These are phyloP conservation scores for Papilio xuthus DNA, from an alignment of 1,140 invertebrate genomes.

Conservation along the genomic window DNA sequence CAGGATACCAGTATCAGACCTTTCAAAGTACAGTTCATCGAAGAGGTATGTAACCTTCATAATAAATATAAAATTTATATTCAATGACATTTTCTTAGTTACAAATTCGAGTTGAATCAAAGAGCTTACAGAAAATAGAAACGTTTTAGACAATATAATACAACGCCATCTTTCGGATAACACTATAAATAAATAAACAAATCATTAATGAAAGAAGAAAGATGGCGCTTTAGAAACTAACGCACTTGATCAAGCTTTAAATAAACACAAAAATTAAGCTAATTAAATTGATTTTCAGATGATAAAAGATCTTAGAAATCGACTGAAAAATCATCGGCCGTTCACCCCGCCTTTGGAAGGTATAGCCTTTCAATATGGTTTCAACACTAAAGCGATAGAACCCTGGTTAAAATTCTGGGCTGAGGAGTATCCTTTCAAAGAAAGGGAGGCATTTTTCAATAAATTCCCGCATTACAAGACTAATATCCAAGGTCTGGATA, in stretches of 20 bases:
- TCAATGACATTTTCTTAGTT: no score
- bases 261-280: not conserved
- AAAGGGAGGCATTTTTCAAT: constrained; percentile 86
- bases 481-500: constrained; percentile 86
- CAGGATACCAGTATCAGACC: constrained; percentile 52
- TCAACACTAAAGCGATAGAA: constrained; percentile 85
- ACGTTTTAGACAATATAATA: not conserved
- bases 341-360: constrained; percentile 84
- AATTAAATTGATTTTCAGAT: constrained; percentile 73
- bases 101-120: not conserved
- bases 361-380: constrained; percentile 88
- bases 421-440: constrained; percentile 86
- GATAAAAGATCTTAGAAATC: constrained; percentile 83
- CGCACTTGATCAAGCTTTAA: no score
- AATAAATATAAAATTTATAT: not conserved
- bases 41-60: constrained; percentile 42
- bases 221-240: not conserved
- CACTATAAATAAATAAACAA: not conserved
- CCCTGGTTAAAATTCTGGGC: constrained; percentile 86
- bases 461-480: constrained; percentile 87
- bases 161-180: not conserved
- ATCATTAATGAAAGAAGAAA: not conserved
- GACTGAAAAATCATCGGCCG: constrained; percentile 81
- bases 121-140: not conserved
- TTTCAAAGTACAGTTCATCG: constrained; percentile 77